These are phyloP conservation scores for Elymnias hypermnestra DNA, from an alignment of 1,140 invertebrate species.

Conservation along the genomic window DNA sequence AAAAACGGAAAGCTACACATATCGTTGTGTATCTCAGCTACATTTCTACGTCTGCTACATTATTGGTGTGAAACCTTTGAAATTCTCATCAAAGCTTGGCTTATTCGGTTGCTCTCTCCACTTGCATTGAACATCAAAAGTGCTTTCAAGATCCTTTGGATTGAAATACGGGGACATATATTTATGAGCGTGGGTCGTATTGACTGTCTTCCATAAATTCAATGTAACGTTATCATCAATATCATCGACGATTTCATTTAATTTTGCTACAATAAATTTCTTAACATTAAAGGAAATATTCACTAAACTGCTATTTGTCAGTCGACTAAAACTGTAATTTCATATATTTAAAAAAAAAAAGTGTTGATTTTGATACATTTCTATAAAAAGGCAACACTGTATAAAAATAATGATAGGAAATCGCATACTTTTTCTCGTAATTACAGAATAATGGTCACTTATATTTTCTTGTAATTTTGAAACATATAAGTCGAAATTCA, in stretches of 20 bases:
- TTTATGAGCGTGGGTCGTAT: conserved; percentile 18
- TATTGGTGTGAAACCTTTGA: conserved; percentile 65
- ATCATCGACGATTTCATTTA: conserved; percentile 31
- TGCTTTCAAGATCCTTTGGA: conserved; percentile 40
- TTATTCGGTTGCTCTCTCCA: conserved; percentile 28
- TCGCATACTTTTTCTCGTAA: too few species aligned
- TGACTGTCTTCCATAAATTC: conserved; percentile 14
- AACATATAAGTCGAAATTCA: too few species aligned
- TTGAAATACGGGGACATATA: conserved; percentile 37
- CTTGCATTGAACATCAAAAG: conserved; percentile 40
- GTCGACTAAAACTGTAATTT: too few species aligned
- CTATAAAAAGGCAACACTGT: too few species aligned
- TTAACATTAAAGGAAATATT: neutral
- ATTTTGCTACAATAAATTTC: conserved; percentile 23
- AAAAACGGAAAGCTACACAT: neutral
- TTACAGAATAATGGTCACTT: too few species aligned
- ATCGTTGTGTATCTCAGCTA: conserved; percentile 2
- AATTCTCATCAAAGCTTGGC: conserved; percentile 64
- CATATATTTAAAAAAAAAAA: too few species aligned
- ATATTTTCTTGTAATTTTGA: too few species aligned
- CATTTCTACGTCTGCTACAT: conserved; percentile 60
- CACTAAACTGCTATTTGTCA: too few species aligned
- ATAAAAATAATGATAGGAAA: too few species aligned
- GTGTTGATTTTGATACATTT: too few species aligned
- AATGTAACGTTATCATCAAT: conserved; percentile 25